These are phyloP conservation scores for Malurus splendens DNA, from an alignment of 2,797 vertebrate genomes.

Conservation along the genomic window DNA sequence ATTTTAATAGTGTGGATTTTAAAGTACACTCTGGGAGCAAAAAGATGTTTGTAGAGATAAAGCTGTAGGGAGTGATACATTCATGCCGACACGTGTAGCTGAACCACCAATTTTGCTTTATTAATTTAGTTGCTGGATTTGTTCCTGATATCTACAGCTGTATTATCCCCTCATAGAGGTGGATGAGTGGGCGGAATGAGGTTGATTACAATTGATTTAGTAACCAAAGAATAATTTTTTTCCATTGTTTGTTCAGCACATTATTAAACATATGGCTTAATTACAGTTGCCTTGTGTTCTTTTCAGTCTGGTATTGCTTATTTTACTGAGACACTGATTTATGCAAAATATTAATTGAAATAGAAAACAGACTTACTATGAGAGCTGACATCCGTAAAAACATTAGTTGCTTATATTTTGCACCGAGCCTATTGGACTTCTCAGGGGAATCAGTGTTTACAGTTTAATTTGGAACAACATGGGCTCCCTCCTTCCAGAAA, in stretches of 20 bases:
- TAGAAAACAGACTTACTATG: slow-evolving; percentile 34
- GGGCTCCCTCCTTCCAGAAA: not conserved
- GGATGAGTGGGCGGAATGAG: slow-evolving; percentile 21
- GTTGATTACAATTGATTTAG: slow-evolving; percentile 57
- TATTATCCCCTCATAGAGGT: slow-evolving; percentile 36
- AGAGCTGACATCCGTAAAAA: slow-evolving; percentile 38
- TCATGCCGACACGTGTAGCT: not conserved
- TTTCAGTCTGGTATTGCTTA: slow-evolving; percentile 21
- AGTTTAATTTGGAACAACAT: not conserved
- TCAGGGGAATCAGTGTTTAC: not conserved
- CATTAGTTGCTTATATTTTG: slow-evolving; percentile 17
- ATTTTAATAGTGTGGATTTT: slow-evolving; percentile 17
- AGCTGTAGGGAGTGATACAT: not conserved
- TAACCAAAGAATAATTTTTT: slow-evolving; percentile 53
- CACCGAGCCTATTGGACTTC: not conserved
- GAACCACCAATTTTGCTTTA: slow-evolving; percentile 44
- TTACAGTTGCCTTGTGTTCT: slow-evolving; percentile 46
- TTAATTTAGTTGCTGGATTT: slow-evolving; percentile 53
- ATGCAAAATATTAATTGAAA: slow-evolving; percentile 62
- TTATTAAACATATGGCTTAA: slow-evolving; percentile 51
- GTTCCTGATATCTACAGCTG: slow-evolving; percentile 36
- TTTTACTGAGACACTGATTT: slow-evolving; percentile 44
- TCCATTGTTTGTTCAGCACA: slow-evolving; percentile 45
- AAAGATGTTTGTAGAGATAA: slow-evolving; percentile 32
- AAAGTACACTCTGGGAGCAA: slow-evolving; percentile 1